Evolutionary conservation across 1,140 invertebrate species (phyloP), one percentile per base, ranked within the genome.

Genomic region (Chionoecetes opilio): DNA sequence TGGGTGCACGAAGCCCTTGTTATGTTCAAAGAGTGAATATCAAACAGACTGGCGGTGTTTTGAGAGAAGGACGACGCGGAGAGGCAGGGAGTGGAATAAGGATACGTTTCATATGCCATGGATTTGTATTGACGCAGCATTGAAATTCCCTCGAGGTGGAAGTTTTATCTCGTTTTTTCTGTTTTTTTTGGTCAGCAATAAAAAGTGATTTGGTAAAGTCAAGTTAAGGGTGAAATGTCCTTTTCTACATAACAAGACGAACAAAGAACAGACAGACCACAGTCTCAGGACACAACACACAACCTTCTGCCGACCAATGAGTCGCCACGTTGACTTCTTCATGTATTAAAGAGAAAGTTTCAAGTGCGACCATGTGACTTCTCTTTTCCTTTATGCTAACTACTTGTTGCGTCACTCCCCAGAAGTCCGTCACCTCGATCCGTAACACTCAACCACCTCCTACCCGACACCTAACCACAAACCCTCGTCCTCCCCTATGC

Each of bases 211-310:
- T 14, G 21, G 46, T 53, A 53, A 75, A 75, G 63, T 75, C 63
- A n/a, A 75, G 63, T 75, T n/a, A 75, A n/a, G 63, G 63, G 63
- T 75, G 21, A 75, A 75, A 75, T n/a, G 63, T 75, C n/a, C n/a
- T 75, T 75, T 21, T 75, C 3, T n/a, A 0, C 11, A 17, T n/a
- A 75, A 26, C 6, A 75, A 26, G 63, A 75, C 21, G n/a, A 8
- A 75, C 63, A 75, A 75, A 75, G 63, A n/a, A 26, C n/a, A 17
- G 6, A n/a, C 63, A 75, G 63, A 75, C 63, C 21, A 26, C 63
- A 46, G 63, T 6, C 21, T 17, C 21, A 75, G 11, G 21, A 75
- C n/a, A 26, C 21, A 75, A 26, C 63, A 75, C 21, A 26, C 63
- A 75, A 5, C 63, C 26, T n/a, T 53, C 11, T 21, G 17, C 63